phyloP scores from a whole-genome alignment of 2,113 vertebrate genomes.

The Caranx melampygus region DNA sequence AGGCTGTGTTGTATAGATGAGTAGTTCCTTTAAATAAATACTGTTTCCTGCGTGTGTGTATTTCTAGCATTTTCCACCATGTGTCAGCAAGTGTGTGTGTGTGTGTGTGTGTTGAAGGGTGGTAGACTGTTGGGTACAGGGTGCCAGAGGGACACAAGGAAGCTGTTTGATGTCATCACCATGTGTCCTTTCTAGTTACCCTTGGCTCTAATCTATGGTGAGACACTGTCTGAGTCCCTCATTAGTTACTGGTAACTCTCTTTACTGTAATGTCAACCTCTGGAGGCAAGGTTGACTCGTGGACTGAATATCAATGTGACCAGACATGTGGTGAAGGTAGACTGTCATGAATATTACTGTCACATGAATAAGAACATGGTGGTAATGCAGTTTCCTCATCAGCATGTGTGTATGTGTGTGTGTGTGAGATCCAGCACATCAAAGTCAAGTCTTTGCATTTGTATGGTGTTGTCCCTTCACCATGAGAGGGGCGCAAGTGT shows the following conservation, averaged over 20 bases:
- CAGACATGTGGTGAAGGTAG: slow-evolving; percentile 27
- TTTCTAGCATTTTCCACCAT: slow-evolving; percentile 9
- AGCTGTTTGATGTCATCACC: slow-evolving; percentile 66
- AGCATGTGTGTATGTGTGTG: not conserved
- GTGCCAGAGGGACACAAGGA: slow-evolving; percentile 57
- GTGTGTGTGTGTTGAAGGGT: slow-evolving; percentile 25
- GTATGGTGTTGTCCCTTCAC: no score
- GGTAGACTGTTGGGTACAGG: slow-evolving; percentile 29
- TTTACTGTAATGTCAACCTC: slow-evolving; percentile 65
- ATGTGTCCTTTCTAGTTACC: slow-evolving; percentile 63
- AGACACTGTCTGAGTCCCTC: slow-evolving; percentile 56
- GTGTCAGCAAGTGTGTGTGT: slow-evolving; percentile 1
- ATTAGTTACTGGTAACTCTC: slow-evolving; percentile 70
- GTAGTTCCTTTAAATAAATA: slow-evolving; percentile 4
- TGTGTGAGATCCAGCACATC: not conserved
- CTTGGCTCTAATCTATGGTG: slow-evolving; percentile 63
- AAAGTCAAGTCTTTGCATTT: not conserved
- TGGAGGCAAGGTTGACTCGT: slow-evolving; percentile 54
- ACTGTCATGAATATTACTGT: slow-evolving; percentile 31
- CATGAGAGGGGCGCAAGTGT: no score
- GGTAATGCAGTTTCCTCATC: not conserved
- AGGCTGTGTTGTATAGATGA: not conserved
- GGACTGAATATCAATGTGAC: slow-evolving; percentile 45
- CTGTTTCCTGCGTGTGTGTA: not conserved
- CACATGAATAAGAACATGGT: slow-evolving; percentile 13